Evolutionary conservation across 2,888 invertebrate species (phyloP).

Genomic region (Eupithecia dodoneata): DNA sequence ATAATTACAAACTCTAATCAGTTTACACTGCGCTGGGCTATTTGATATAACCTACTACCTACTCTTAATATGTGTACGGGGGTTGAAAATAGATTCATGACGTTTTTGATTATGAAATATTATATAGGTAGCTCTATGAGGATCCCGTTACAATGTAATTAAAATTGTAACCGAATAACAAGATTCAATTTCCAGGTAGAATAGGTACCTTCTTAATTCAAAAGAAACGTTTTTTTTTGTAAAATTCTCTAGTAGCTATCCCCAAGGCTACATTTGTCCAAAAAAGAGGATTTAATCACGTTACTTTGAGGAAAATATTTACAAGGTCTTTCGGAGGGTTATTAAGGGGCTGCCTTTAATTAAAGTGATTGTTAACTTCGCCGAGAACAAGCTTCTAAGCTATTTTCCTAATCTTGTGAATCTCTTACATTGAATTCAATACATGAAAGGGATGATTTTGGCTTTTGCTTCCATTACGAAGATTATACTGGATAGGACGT

Average conservation of each 20-base stretch:
- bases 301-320: conserved; percentile 35
- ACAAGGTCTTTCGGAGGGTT: conserved; percentile 19
- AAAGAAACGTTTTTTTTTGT: conserved; percentile 20
- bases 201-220: conserved; percentile 1
- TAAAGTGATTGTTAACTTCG: conserved; percentile 29
- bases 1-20: conserved; percentile 32
- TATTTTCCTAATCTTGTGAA: conserved; percentile 11
- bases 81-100: conserved; percentile 18
- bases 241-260: conserved; percentile 24
- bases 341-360: conserved; percentile 24
- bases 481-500: neutral
- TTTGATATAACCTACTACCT: conserved; percentile 12
- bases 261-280: conserved; percentile 34
- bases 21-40: conserved; percentile 11
- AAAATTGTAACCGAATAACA: conserved; percentile 17
- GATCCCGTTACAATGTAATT: conserved; percentile 28
- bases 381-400: conserved; percentile 9
- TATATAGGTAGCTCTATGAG: neutral
- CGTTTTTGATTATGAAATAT: conserved; percentile 13
- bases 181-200: neutral
- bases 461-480: conserved; percentile 9
- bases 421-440: conserved; percentile 17
- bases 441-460: conserved; percentile 32
- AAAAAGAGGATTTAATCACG: conserved; percentile 35
- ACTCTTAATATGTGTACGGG: conserved; percentile 13